Percentiles rank a stretch among this genome's conserved stretches.
Conservation (phyloP, 2,888 invertebrate species). For the Temnothorax unifasciatus region DNA sequence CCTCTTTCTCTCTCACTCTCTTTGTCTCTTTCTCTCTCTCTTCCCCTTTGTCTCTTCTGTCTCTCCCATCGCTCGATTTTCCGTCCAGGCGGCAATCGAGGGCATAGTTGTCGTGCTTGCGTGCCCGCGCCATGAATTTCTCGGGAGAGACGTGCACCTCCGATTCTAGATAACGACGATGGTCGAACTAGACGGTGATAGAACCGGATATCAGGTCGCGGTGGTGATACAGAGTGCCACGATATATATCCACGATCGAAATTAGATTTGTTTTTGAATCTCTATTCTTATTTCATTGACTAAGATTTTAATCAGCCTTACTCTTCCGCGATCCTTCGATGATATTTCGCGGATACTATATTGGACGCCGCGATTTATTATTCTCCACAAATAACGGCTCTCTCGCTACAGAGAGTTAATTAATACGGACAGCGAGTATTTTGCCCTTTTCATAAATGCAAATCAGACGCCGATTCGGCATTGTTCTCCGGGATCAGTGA, state of each 20-base stretch:
- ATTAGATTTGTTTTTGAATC: background rate
- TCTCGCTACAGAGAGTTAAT: slow-evolving; percentile 24
- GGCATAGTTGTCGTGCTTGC: slow-evolving; percentile 50
- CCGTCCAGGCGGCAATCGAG: slow-evolving; percentile 68
- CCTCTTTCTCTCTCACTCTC: background rate
- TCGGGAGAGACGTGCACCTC: slow-evolving; percentile 20
- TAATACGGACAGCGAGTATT: slow-evolving; percentile 44
- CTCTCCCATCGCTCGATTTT: slow-evolving; percentile 66
- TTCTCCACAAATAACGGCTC: slow-evolving; percentile 30
- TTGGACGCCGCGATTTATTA: slow-evolving; percentile 31
- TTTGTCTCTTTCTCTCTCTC: background rate
- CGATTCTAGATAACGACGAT: slow-evolving; percentile 47
- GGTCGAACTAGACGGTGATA: slow-evolving; percentile 24
- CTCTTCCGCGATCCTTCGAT: background rate
- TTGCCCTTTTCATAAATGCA: slow-evolving; percentile 48
- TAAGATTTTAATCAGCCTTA: background rate
- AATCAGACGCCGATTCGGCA: slow-evolving; percentile 48
- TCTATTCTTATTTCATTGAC: background rate
- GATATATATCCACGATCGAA: background rate
- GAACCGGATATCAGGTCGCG: slow-evolving; percentile 34
- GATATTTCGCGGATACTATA: slow-evolving; percentile 1
- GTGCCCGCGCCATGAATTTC: slow-evolving; percentile 34
- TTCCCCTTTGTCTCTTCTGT: slow-evolving; percentile 32
- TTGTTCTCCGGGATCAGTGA: slow-evolving; percentile 48
- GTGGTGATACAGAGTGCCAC: slow-evolving; percentile 8